These are phyloP conservation scores for Spea hammondii DNA, from an alignment of 2,797 vertebrate species.

Conservation along the genomic window DNA sequence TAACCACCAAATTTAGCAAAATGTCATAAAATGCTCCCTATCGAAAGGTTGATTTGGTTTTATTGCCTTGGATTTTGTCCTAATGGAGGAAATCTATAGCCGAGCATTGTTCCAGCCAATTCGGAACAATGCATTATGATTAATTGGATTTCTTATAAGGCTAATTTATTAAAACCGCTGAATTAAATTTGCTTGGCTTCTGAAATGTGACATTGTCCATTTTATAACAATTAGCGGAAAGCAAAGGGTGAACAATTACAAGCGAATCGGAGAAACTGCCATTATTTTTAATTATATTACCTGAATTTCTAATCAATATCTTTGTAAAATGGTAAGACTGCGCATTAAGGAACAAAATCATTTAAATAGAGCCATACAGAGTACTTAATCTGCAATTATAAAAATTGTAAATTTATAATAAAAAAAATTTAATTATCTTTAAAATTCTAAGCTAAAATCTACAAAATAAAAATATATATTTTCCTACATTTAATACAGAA, in stretches of 20 bases:
- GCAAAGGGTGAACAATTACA: conserved; percentile 33
- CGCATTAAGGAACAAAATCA: conserved; percentile 22
- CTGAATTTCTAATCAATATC: conserved; percentile 40
- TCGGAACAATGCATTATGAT: conserved; percentile 18
- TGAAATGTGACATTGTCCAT: conserved; percentile 33
- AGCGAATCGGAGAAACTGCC: background rate
- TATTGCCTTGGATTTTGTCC: conserved; percentile 4
- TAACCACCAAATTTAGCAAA: background rate
- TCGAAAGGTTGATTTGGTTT: background rate
- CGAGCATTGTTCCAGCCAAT: conserved; percentile 15
- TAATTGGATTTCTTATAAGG: conserved; percentile 36
- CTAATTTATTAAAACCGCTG: conserved; percentile 43
- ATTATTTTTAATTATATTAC: conserved; percentile 41
- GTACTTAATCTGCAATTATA: conserved; percentile 11
- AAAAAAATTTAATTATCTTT: no score
- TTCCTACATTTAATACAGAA: no score
- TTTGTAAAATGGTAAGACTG: conserved; percentile 3
- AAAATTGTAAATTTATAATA: conserved; percentile 23
- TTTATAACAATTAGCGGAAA: conserved; percentile 46
- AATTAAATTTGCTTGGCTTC: conserved; percentile 33
- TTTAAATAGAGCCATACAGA: background rate
- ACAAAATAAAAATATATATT: no score
- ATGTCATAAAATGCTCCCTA: background rate
- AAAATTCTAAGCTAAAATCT: no score
- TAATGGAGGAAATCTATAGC: conserved; percentile 24